A percentile compares a stretch with the other conserved stretches of the same genome.
Conservation (phyloP, 2,113 vertebrate species). For the Recurvirostra avosetta region DNA sequence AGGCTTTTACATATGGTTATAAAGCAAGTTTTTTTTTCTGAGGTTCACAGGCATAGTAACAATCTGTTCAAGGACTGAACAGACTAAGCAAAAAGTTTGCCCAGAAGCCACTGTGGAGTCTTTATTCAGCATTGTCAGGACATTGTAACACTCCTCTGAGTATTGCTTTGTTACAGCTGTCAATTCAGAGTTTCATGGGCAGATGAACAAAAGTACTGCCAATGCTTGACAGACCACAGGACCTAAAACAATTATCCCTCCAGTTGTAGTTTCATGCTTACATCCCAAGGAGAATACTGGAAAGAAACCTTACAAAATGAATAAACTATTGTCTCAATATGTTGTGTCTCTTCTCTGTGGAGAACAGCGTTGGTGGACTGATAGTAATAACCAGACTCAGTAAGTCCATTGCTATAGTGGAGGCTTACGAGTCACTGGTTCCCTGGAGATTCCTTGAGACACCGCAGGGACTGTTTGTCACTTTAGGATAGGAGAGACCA, state of each 20-base stretch:
- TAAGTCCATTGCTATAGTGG: not conserved
- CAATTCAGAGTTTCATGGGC: not conserved
- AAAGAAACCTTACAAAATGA: not conserved
- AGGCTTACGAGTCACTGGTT: not conserved
- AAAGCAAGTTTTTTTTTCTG: not conserved
- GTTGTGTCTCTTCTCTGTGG: not conserved
- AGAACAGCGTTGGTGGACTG: not conserved
- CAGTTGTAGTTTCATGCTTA: not conserved
- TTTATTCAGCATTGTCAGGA: not conserved
- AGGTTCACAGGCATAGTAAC: not conserved
- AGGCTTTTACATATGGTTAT: accelerated
- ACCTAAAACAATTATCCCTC: not conserved
- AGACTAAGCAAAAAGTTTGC: not conserved
- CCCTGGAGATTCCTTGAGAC: not conserved
- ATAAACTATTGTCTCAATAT: not conserved
- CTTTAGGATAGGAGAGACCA: not conserved
- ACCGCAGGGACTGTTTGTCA: not conserved
- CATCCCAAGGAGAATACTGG: not conserved
- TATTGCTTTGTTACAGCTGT: not conserved
- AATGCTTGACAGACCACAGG: not conserved
- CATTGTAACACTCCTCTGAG: not conserved
- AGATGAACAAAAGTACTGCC: not conserved
- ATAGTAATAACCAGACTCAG: not conserved
- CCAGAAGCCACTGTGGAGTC: not conserved
- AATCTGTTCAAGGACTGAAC: not conserved